Conservation (phyloP, 2,888 invertebrate genomes). For the Rhyacophila evoluta region DNA sequence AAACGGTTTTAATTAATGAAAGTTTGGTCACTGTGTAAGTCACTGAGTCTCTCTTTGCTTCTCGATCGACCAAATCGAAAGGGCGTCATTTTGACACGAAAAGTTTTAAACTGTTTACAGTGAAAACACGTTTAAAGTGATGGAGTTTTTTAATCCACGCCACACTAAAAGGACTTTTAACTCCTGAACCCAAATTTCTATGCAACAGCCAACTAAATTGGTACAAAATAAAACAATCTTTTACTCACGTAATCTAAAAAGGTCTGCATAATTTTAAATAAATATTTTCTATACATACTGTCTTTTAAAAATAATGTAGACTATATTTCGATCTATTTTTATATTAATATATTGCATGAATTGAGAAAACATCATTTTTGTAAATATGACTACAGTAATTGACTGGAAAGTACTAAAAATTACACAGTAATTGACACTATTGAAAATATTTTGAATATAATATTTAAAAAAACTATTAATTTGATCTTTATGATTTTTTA, state of each 20-base stretch:
- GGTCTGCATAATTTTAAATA: slow-evolving; percentile 23
- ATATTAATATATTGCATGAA: too few species aligned
- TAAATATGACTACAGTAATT: too few species aligned
- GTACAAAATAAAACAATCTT: slow-evolving; percentile 7
- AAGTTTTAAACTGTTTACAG: slow-evolving; percentile 48
- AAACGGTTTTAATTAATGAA: background rate
- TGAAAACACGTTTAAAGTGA: slow-evolving; percentile 35
- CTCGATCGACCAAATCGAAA: slow-evolving; percentile 35
- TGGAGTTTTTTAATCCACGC: slow-evolving; percentile 14
- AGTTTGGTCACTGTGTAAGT: background rate
- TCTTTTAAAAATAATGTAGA: too few species aligned
- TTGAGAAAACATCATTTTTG: too few species aligned
- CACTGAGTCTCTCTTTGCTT: slow-evolving; percentile 3
- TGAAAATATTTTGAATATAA: too few species aligned
- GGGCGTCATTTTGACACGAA: slow-evolving; percentile 27
- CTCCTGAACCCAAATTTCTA: slow-evolving; percentile 6
- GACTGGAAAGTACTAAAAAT: too few species aligned
- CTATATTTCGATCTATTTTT: too few species aligned
- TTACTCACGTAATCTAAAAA: slow-evolving; percentile 22
- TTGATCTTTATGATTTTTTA: too few species aligned
- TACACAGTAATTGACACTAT: too few species aligned
- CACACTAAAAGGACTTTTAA: slow-evolving; percentile 22
- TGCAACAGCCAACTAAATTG: background rate
- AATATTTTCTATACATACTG: background rate
- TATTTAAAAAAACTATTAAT: too few species aligned